Percentiles rank a stretch among this genome's conserved stretches.
These are phyloP conservation scores for Zosterops japonicus DNA, from an alignment of 2,113 vertebrate genomes.

Conservation along the genomic window DNA sequence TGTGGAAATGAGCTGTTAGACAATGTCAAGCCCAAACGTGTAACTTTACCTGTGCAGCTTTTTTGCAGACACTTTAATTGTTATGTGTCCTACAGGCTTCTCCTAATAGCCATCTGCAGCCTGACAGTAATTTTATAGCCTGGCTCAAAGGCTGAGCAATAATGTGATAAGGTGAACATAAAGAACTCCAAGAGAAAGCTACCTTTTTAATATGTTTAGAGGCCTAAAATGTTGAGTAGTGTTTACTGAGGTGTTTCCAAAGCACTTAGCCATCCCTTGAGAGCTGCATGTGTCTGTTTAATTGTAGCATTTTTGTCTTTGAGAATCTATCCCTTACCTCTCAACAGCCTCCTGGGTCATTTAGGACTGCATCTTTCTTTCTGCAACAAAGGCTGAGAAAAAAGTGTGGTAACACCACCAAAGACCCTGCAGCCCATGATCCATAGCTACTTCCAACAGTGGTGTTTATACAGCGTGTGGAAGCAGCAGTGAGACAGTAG, in stretches of 20 bases:
- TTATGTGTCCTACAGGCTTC: not conserved
- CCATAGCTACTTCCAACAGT: not conserved
- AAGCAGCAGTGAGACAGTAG: not conserved
- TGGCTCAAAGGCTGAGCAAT: not conserved
- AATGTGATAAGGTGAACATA: not conserved
- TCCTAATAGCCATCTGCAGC: not conserved
- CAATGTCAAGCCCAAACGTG: not conserved
- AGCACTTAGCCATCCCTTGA: not conserved
- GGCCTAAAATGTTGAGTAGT: not conserved
- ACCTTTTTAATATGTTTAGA: not conserved
- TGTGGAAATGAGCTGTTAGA: not conserved
- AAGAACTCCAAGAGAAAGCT: not conserved
- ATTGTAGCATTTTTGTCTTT: not conserved
- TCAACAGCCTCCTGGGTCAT: not conserved
- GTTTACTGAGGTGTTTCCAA: not conserved
- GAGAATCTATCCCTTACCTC: not conserved
- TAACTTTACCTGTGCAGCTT: not conserved
- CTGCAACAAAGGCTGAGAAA: not conserved
- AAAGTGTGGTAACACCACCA: not conserved
- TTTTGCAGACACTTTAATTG: not conserved
- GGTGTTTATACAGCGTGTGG: not conserved
- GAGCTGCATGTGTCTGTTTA: not conserved
- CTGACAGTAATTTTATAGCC: not conserved
- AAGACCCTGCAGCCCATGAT: not conserved
- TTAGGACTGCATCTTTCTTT: not conserved